Evolutionary conservation across 2,888 invertebrate genomes (phyloP).

Genomic region (Sericinus montela): DNA sequence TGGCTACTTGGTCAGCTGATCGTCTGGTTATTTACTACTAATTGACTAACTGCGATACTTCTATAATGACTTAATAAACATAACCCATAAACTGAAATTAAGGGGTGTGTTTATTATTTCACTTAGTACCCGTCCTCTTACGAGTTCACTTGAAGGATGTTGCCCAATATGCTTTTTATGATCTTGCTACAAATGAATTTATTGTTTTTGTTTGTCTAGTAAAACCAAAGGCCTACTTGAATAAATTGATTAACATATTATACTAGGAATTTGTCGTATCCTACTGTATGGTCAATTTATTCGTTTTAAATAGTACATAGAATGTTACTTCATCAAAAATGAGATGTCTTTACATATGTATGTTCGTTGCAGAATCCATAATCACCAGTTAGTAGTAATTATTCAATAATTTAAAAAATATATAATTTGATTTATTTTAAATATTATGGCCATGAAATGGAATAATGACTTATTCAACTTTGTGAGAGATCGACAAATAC

Average conservation of each 20-base stretch:
- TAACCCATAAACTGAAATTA: neutral
- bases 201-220: constrained; percentile 13
- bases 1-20: neutral
- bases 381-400: no score
- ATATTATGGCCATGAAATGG: no score
- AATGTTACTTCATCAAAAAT: no score
- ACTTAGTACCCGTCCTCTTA: neutral
- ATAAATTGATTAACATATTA: neutral
- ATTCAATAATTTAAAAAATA: no score
- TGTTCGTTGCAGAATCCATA: no score
- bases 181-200: constrained; percentile 5
- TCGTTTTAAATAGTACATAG: no score
- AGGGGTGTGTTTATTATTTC: constrained; percentile 10
- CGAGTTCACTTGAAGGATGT: constrained; percentile 9
- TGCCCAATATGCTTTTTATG: constrained; percentile 16
- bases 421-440: no score
- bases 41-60: neutral
- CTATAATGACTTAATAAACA: constrained; percentile 9
- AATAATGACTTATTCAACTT: no score
- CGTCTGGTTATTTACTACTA: neutral
- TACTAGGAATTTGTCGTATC: no score
- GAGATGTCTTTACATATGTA: no score
- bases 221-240: constrained; percentile 1
- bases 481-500: no score
- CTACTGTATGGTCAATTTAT: no score